These are phyloP conservation scores for Chromobotia macracanthus DNA, from an alignment of 2,797 vertebrate species.

Conservation along the genomic window DNA sequence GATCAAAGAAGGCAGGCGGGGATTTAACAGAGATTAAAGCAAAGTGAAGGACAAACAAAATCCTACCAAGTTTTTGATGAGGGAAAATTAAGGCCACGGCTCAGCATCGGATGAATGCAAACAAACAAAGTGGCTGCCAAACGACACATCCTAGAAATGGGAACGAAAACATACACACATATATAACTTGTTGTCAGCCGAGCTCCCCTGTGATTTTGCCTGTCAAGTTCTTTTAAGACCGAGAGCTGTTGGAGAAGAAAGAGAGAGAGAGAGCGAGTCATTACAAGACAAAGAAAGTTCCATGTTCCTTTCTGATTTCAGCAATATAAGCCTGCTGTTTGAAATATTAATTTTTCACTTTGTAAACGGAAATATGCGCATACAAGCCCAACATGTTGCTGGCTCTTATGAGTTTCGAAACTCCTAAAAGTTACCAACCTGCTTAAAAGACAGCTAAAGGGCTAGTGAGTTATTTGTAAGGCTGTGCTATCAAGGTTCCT, in stretches of 20 bases:
- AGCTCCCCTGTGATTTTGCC: not conserved
- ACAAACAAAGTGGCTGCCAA: constrained; percentile 38
- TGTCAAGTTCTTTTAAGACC: not conserved
- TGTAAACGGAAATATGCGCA: too few relatives aligned
- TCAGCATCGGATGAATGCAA: constrained; percentile 40
- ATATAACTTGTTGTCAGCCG: not conserved
- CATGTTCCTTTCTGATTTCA: not conserved
- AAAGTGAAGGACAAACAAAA: constrained; percentile 57
- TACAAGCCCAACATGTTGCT: not conserved
- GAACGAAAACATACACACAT: not conserved
- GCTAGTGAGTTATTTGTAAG: constrained; percentile 7
- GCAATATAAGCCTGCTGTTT: not conserved
- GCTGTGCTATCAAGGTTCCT: constrained; percentile 37
- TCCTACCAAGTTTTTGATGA: constrained; percentile 54
- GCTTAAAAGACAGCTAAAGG: not conserved
- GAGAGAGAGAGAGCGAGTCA: too few relatives aligned
- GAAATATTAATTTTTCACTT: not conserved
- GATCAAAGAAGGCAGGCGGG: constrained; percentile 53
- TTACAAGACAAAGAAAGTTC: not conserved
- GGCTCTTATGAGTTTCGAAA: not conserved
- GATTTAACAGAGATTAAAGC: constrained; percentile 58
- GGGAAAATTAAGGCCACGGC: constrained; percentile 51
- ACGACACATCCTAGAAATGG: constrained; percentile 6
- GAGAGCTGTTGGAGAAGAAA: not conserved
- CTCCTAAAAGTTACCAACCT: too few relatives aligned